Evolutionary conservation across 2,888 invertebrate species (phyloP).

Genomic region (Neocrepidodera transversa): DNA sequence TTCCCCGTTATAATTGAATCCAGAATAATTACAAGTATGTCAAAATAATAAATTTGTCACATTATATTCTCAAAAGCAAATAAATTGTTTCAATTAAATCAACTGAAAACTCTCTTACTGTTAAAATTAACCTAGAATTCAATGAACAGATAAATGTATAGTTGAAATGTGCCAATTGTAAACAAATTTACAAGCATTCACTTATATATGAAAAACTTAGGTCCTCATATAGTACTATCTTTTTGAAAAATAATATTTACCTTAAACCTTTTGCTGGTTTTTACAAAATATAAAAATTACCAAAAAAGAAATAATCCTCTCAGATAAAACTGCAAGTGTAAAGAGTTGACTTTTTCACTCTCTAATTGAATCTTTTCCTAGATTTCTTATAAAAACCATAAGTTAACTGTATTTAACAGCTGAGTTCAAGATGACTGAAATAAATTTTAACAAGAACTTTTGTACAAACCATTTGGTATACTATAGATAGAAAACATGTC

Average conservation of each 20-base stretch:
- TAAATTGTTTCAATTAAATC: not conserved
- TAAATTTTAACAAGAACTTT: conserved; percentile 25
- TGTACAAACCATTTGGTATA: conserved; percentile 8
- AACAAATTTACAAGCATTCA: too few relatives aligned
- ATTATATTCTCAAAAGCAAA: too few relatives aligned
- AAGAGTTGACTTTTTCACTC: conserved; percentile 16
- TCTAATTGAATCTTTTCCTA: conserved; percentile 23
- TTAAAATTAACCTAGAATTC: not conserved
- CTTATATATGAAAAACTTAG: too few relatives aligned
- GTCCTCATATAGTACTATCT: conserved; percentile 1
- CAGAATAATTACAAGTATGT: too few relatives aligned
- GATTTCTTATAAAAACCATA: conserved; percentile 18
- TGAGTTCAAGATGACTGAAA: conserved; percentile 35
- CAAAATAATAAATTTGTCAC: too few relatives aligned
- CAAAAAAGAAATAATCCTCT: conserved; percentile 16
- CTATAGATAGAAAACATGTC: too few relatives aligned
- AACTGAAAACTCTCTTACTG: conserved; percentile 1
- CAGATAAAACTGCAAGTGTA: conserved; percentile 6
- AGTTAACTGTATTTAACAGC: conserved; percentile 13
- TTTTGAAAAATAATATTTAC: conserved; percentile 24
- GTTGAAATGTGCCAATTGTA: too few relatives aligned
- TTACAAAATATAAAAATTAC: conserved; percentile 21
- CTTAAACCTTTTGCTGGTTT: conserved; percentile 25
- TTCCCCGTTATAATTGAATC: conserved; percentile 3
- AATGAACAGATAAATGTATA: too few relatives aligned